Percentiles rank a stretch among this genome's conserved stretches.
phyloP scores from a whole-genome alignment of 1,140 invertebrate genomes.

The Chelonus insularis region DNA sequence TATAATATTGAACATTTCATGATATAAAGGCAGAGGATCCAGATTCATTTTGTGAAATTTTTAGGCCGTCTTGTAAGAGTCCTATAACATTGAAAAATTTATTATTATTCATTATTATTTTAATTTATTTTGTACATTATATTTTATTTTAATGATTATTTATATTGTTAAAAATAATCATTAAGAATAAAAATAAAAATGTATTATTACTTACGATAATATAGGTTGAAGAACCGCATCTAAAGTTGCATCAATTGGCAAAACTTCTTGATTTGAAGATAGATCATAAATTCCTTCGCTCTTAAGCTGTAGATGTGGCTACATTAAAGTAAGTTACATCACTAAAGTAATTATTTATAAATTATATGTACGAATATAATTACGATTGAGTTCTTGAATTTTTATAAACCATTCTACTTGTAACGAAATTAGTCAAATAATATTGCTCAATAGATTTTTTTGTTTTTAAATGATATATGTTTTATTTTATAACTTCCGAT shows the following conservation, averaged over 20 bases:
- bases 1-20: conserved; percentile 6
- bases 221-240: conserved; percentile 59
- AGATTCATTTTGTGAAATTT: conserved; percentile 46
- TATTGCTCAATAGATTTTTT: too few species aligned
- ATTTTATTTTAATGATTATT: not conserved
- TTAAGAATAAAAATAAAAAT: conserved; percentile 20
- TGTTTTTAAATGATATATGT: too few species aligned
- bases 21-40: conserved; percentile 35
- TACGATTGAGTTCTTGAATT: too few species aligned
- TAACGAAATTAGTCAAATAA: too few species aligned
- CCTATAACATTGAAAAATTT: conserved; percentile 43
- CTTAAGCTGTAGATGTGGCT: conserved; percentile 58
- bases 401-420: too few species aligned
- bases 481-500: too few species aligned
- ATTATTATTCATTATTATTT: not conserved
- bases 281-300: conserved; percentile 56
- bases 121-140: not conserved
- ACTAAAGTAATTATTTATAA: too few species aligned
- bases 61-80: conserved; percentile 56
- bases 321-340: too few species aligned
- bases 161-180: conserved; percentile 18
- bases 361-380: too few species aligned
- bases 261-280: conserved; percentile 56
- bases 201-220: conserved; percentile 53
- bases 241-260: conserved; percentile 53